Evolutionary conservation across 2,113 vertebrate species (phyloP).

Genomic region (Corydoras sp.): DNA sequence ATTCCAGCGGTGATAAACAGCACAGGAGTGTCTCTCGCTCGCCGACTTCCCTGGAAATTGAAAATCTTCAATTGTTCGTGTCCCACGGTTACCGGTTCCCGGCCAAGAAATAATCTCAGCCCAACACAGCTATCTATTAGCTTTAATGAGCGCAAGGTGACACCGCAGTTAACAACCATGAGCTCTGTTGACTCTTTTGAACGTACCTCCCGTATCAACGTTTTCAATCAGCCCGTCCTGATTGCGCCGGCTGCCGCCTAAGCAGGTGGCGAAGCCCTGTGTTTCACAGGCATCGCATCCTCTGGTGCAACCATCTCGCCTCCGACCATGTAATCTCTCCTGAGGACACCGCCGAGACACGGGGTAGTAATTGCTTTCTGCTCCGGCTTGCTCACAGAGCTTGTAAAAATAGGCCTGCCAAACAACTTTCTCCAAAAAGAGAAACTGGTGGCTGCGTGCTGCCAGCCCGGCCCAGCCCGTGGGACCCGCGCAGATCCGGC

Average conservation of each 20-base stretch:
- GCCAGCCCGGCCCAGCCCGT: not conserved
- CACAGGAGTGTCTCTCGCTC: not conserved
- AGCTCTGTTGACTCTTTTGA: slow-evolving; percentile 18
- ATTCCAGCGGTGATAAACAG: slow-evolving; percentile 13
- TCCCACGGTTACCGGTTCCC: slow-evolving; percentile 1
- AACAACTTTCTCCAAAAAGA: slow-evolving; percentile 33
- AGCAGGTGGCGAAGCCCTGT: slow-evolving; percentile 31
- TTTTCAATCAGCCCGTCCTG: slow-evolving; percentile 31
- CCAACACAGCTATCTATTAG: slow-evolving; percentile 9
- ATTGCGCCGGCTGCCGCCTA: slow-evolving; percentile 34
- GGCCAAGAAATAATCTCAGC: slow-evolving; percentile 15
- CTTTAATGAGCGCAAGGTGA: slow-evolving; percentile 10
- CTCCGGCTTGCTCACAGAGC: slow-evolving; percentile 31
- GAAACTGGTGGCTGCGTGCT: slow-evolving; percentile 14
- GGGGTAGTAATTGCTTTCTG: slow-evolving; percentile 45
- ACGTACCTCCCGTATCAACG: slow-evolving; percentile 22
- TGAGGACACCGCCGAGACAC: slow-evolving; percentile 43
- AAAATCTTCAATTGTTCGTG: not conserved
- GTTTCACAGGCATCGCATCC: slow-evolving; percentile 40
- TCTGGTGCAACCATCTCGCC: slow-evolving; percentile 35
- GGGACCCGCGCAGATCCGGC: slow-evolving; percentile 18
- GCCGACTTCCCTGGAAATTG: not conserved
- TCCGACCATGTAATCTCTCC: slow-evolving; percentile 44
- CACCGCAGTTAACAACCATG: not conserved
- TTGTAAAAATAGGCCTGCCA: slow-evolving; percentile 40